Conservation (phyloP, 2,797 vertebrate species). For the Odontamblyopus rebecca region DNA sequence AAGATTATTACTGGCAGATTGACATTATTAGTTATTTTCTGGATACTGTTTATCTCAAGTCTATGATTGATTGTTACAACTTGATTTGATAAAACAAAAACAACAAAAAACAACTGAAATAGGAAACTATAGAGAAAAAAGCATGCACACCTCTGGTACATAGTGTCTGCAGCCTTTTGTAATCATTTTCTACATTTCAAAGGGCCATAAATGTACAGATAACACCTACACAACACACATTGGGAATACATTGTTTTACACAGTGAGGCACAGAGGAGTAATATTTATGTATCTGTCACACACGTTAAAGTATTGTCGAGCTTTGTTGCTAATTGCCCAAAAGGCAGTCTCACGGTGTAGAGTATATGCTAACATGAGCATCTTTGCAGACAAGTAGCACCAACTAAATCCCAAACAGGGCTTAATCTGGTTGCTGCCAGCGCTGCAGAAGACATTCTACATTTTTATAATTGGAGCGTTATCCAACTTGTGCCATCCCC, state of each 20-base stretch:
- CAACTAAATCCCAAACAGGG: conserved; percentile 35
- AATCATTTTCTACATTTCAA: neutral
- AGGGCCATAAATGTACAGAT: neutral
- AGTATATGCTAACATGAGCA: conserved; percentile 20
- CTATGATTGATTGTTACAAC: no score
- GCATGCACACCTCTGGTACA: no score
- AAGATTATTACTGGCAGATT: no score
- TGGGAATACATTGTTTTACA: neutral
- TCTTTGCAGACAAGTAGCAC: conserved; percentile 16
- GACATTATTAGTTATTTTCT: neutral
- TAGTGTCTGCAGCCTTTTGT: no score
- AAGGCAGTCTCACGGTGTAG: conserved; percentile 15
- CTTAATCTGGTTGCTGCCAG: conserved; percentile 60
- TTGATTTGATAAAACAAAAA: neutral
- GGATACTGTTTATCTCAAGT: no score
- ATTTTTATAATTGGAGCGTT: conserved; percentile 65
- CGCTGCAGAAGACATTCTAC: conserved; percentile 51
- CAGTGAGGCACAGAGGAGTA: neutral
- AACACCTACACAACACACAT: neutral
- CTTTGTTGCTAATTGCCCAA: conserved; percentile 21
- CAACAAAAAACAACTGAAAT: neutral
- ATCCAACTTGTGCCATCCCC: conserved; percentile 61
- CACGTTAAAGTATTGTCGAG: neutral
- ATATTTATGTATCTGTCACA: neutral
- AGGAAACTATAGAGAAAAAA: neutral